Evolutionary conservation across 2,797 vertebrate genomes (phyloP).

Genomic region (Gymnodraco acuticeps): DNA sequence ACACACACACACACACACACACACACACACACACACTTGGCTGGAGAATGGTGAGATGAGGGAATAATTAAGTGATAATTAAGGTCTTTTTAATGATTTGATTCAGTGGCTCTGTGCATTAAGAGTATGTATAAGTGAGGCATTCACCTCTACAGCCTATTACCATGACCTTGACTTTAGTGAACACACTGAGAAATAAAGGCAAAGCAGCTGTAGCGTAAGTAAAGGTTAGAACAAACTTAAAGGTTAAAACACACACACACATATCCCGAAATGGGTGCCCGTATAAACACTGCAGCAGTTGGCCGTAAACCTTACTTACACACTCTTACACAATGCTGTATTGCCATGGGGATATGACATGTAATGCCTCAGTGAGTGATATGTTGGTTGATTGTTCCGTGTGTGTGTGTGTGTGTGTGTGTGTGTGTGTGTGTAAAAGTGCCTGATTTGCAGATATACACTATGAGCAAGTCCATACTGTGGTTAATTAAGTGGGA

Average conservation of each 20-base stretch:
- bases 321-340: conserved; percentile 66
- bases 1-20: conserved; percentile 7
- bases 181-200: conserved; percentile 70
- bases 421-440: conserved; percentile 48
- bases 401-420: conserved; percentile 28
- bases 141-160: conserved; percentile 87
- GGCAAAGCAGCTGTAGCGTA: conserved; percentile 72
- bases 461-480: conserved; percentile 75
- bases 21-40: conserved; percentile 50
- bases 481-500: conserved; percentile 83
- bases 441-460: conserved; percentile 82
- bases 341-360: conserved; percentile 79
- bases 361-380: conserved; percentile 79
- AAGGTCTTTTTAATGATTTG: conserved; percentile 90
- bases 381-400: conserved; percentile 78
- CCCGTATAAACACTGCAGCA: conserved; percentile 57
- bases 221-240: conserved; percentile 82
- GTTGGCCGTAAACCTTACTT: conserved; percentile 64
- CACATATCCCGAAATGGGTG: conserved; percentile 50
- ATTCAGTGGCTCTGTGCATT: conserved; percentile 87
- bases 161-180: conserved; percentile 88
- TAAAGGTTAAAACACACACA: conserved; percentile 80
- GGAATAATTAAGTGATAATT: conserved; percentile 90
- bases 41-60: conserved; percentile 77
- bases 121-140: conserved; percentile 81